Conservation (phyloP, 2,888 invertebrate genomes). For the Perithous albicinctus region DNA sequence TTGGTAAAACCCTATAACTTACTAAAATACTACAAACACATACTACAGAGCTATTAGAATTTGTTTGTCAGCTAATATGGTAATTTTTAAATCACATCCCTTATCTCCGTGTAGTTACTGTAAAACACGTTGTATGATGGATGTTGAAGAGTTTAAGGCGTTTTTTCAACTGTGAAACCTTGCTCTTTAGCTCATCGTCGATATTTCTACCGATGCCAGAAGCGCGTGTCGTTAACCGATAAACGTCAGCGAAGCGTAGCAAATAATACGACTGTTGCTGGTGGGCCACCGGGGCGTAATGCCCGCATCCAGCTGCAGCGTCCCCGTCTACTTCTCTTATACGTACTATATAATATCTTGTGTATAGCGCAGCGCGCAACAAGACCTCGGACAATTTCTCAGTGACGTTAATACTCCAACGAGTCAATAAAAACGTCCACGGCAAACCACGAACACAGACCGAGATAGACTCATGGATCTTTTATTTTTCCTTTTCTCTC, state of each 20-base stretch:
- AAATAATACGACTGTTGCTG: conserved; percentile 62
- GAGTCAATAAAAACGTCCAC: conserved; percentile 41
- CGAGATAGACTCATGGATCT: not conserved
- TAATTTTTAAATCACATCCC: too few species aligned
- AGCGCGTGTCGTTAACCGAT: conserved; percentile 68
- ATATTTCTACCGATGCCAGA: conserved; percentile 47
- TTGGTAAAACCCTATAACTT: too few species aligned
- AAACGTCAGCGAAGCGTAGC: conserved; percentile 69
- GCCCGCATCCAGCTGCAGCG: not conserved
- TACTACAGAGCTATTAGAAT: too few species aligned
- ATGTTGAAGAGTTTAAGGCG: not conserved
- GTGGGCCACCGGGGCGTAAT: conserved; percentile 14
- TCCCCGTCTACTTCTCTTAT: not conserved
- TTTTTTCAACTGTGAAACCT: not conserved
- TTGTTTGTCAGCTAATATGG: too few species aligned
- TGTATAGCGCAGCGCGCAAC: not conserved
- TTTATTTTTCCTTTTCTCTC: not conserved
- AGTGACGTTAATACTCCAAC: conserved; percentile 27
- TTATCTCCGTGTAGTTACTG: too few species aligned
- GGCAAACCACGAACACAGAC: conserved; percentile 21
- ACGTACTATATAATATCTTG: conserved; percentile 23
- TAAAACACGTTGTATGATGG: not conserved
- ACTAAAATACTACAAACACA: too few species aligned
- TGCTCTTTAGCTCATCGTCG: conserved; percentile 14
- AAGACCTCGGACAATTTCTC: conserved; percentile 7